Percentiles rank a stretch among this genome's conserved stretches.
Evolutionary conservation across 2,888 invertebrate species (phyloP).

Genomic region (Synergus japonicus): DNA sequence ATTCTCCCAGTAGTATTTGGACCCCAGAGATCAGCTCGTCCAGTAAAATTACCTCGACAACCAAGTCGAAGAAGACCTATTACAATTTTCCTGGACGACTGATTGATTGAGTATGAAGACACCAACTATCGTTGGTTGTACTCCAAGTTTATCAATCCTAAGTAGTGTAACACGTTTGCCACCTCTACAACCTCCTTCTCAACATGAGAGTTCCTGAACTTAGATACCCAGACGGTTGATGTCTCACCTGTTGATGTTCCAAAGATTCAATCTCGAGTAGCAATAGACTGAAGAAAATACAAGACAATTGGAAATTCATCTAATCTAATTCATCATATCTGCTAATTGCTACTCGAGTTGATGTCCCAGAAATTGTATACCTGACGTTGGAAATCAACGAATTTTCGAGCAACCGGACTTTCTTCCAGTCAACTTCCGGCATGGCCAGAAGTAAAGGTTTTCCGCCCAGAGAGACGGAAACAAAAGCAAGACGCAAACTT

Average conservation of each 20-base stretch:
- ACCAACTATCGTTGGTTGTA: constrained; percentile 6
- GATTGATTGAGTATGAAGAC: neutral
- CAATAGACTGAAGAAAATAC: too few relatives aligned
- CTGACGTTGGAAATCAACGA: constrained; percentile 40
- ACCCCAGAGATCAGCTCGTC: neutral
- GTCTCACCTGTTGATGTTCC: neutral
- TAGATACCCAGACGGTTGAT: neutral
- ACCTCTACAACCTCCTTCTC: neutral
- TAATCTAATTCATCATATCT: neutral
- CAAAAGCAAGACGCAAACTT: constrained; percentile 46
- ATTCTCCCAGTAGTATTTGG: neutral
- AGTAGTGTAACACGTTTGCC: neutral
- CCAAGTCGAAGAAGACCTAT: neutral
- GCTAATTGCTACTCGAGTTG: constrained; percentile 5
- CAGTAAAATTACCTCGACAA: neutral
- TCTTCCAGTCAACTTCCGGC: constrained; percentile 48
- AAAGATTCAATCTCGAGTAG: constrained; percentile 9
- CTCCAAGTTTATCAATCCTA: neutral
- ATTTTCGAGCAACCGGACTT: constrained; percentile 41
- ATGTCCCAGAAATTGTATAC: constrained; percentile 11
- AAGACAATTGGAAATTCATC: neutral
- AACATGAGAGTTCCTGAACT: neutral
- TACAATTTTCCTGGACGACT: neutral
- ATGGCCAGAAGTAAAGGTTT: constrained; percentile 46
- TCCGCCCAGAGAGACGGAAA: constrained; percentile 45